Evolutionary conservation across 2,797 vertebrate species (phyloP), one percentile per base, ranked within the genome.

Genomic region (Periophthalmus magnuspinnatus): DNA sequence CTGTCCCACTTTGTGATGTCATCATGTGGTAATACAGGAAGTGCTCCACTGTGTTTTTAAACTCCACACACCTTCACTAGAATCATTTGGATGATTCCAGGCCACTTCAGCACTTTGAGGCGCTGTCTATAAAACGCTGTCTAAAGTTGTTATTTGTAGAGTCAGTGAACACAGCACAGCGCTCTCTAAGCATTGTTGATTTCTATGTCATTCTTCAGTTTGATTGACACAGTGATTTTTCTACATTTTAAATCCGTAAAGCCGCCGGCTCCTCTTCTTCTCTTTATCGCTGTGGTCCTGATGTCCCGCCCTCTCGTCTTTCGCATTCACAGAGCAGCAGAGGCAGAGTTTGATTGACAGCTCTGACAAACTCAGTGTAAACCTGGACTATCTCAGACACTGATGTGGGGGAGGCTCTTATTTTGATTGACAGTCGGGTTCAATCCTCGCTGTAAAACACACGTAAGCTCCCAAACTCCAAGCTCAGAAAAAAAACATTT

Each of bases 281-380:
- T 1, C 36, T 36, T 36, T 6, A 21, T 21, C 34, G 19, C 69
- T 65, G 54, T 36, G 52, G 21, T 57, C 47, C 33, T 38, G 21
- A 41, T 33, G 2, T 0, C 58, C 52, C 10, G 32, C n/a, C 0
- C 74, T 79, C 32, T 36, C 47, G 14, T 68, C 65, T 63, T 74
- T 79, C 76, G 47, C 50, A 74, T 75, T 55, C 77, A 5, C 36
- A 68, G 28, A 28, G 69, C 71, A 72, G 68, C 55, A 71, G 77
- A 4, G 50, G 72, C 28, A 28, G 41, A 45, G 6, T 77, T 75
- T 82, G 86, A 90, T 58, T 87, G 88, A 82, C 89, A 84, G 87
- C 78, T 74, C 66, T 75, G 75, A 69, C 79, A 76, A 81, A 89
- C 81, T 70, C 83, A 79, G 76, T 79, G 72, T 79, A 80, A 80